phyloP scores from a whole-genome alignment of 2,113 vertebrate genomes.

The Bucco capensis region DNA sequence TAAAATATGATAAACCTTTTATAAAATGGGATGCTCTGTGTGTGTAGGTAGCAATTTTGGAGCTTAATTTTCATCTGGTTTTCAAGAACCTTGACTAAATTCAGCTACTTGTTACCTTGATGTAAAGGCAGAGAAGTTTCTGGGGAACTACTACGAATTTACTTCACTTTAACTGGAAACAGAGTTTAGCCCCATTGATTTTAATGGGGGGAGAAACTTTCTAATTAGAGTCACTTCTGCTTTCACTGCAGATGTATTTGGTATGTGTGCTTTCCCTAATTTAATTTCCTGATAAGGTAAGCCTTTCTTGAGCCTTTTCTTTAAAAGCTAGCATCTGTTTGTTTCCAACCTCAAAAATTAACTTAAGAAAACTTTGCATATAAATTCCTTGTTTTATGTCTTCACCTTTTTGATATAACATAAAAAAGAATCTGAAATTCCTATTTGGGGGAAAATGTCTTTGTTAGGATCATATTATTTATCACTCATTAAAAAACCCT shows the following conservation, averaged over 20 bases:
- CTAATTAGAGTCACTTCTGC: background rate
- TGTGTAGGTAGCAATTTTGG: background rate
- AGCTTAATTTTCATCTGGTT: background rate
- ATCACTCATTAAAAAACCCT: background rate
- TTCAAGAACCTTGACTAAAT: background rate
- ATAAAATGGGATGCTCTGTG: background rate
- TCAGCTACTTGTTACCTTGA: background rate
- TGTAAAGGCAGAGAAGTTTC: background rate
- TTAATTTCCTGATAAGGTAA: background rate
- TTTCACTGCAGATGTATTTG: background rate
- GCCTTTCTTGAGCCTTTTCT: background rate
- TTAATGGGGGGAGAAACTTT: background rate
- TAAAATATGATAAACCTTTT: background rate
- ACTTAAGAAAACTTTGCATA: background rate
- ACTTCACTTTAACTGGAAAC: background rate
- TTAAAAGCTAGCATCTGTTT: background rate
- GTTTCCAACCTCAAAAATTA: background rate
- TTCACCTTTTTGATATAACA: background rate
- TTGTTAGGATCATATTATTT: background rate
- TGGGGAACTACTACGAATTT: conserved; percentile 7
- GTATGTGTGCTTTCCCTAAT: background rate
- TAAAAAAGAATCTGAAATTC: background rate
- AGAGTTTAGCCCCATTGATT: background rate
- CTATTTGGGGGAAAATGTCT: background rate
- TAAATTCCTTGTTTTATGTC: background rate